Base-by-base conservation (phyloP, 2,888 invertebrate genomes). In the Leptarthrus brevirostris region DNA sequence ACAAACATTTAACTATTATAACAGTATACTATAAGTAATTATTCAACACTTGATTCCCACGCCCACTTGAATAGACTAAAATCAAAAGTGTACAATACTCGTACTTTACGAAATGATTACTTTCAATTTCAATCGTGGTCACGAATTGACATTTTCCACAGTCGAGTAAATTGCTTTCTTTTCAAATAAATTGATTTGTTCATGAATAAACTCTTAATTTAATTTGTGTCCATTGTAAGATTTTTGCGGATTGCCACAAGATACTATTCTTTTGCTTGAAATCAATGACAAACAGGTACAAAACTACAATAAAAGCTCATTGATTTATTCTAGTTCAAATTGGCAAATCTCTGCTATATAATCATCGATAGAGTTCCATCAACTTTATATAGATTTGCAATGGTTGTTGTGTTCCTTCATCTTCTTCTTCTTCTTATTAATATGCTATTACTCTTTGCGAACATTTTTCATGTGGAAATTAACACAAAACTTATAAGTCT, bases 121-220 rank as follows among this genome's bases (percentile, higher is more conserved):
- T n/a, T n/a, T n/a, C n/a, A n/a, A n/a, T n/a, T n/a, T n/a, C n/a
- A n/a, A 66, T 66, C 64, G 47, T 66, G 64, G 47, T 66, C 64
- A 66, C 64, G 64, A 66, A 66, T 66, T 66, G 64, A 66, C 64
- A 66, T 66, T 66, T 66, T 20, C 22, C 47, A n/a, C n/a, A n/a
- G n/a, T n/a, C n/a, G 14, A 14, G 12, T 10, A 14, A 5, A n/a
- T 36, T 14, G 3, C 20, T 16, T 49, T 16, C 12, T 20, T n/a
- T 20, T n/a, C 6, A 26, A 47, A 47, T 16, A 66, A 66, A 66
- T 66, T 66, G 64, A 66, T 26, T 47, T 26, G 64, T 16, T 66
- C 64, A 66, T 66, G 64, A 66, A 26, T 18, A 47, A 34, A 58
- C 8, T 18, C 36, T 36, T 66, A 12, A 22, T n/a, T 54, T 36